Conservation (phyloP, 2,113 vertebrate genomes). For the Notothenia coriiceps region DNA sequence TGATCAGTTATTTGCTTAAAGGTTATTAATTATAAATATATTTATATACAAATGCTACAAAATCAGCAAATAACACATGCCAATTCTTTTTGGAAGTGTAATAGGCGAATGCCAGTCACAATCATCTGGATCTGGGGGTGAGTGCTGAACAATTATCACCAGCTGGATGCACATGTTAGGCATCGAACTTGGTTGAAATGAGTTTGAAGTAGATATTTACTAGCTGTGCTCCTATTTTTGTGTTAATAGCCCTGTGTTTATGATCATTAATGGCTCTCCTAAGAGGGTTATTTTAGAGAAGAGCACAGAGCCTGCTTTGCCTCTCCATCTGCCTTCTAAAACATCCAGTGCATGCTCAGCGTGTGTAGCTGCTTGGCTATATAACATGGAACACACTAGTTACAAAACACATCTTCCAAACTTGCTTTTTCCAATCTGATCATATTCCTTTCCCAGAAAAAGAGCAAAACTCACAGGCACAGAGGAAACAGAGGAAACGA, state of each 20-base stretch:
- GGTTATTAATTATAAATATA: neutral
- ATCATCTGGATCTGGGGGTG: neutral
- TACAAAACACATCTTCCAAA: neutral
- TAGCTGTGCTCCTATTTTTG: neutral
- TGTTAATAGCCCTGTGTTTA: conserved; percentile 3
- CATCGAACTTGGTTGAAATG: neutral
- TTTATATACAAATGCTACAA: neutral
- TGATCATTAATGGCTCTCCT: neutral
- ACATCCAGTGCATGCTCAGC: conserved; percentile 8
- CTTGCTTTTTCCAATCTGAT: neutral
- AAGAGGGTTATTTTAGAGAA: conserved; percentile 18
- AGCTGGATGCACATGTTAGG: neutral
- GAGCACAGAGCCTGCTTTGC: neutral
- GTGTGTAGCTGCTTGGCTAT: neutral
- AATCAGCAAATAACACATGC: neutral
- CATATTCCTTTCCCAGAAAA: neutral
- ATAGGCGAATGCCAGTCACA: neutral
- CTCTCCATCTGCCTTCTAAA: conserved; percentile 39
- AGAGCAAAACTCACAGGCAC: neutral
- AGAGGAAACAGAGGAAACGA: neutral
- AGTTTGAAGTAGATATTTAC: conserved; percentile 10
- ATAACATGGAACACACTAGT: neutral
- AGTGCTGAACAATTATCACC: neutral
- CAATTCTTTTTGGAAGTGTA: neutral
- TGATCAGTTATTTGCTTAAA: neutral